These are phyloP conservation scores for Garra rufa DNA, from an alignment of 2,113 vertebrate genomes.

Conservation along the genomic window DNA sequence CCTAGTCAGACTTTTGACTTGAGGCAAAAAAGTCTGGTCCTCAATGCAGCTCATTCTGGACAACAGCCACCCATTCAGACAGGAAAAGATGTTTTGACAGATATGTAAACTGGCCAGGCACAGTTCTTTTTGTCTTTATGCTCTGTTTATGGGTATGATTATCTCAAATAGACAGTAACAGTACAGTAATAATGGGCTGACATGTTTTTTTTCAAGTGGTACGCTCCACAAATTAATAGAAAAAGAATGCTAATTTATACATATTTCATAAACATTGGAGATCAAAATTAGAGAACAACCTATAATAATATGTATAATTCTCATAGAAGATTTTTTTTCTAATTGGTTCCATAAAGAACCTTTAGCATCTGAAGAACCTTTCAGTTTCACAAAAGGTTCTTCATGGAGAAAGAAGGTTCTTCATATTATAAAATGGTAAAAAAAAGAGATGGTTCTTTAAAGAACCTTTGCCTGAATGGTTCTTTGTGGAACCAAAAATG, in stretches of 20 bases:
- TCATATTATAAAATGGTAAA: too few species aligned
- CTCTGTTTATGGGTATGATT: background rate
- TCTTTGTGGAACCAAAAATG: too few species aligned
- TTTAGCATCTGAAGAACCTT: too few species aligned
- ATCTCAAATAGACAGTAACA: background rate
- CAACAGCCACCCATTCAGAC: background rate
- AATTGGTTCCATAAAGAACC: too few species aligned
- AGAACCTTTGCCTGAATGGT: too few species aligned
- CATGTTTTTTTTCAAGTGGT: background rate
- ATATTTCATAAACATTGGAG: too few species aligned
- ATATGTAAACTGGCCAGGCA: background rate
- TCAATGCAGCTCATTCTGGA: background rate
- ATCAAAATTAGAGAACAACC: too few species aligned
- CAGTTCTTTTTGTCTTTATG: background rate
- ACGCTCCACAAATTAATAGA: background rate
- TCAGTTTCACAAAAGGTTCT: too few species aligned
- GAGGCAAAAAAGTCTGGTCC: conserved; percentile 11
- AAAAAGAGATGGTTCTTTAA: too few species aligned
- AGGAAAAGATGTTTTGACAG: background rate
- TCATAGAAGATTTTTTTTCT: too few species aligned
- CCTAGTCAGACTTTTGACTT: conserved; percentile 6
- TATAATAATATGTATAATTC: too few species aligned
- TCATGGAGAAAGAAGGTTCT: too few species aligned
- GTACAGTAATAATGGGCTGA: background rate
- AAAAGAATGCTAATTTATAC: background rate